These are phyloP conservation scores for Laodelphax striatellus DNA, from an alignment of 1,140 invertebrate genomes.

Conservation along the genomic window DNA sequence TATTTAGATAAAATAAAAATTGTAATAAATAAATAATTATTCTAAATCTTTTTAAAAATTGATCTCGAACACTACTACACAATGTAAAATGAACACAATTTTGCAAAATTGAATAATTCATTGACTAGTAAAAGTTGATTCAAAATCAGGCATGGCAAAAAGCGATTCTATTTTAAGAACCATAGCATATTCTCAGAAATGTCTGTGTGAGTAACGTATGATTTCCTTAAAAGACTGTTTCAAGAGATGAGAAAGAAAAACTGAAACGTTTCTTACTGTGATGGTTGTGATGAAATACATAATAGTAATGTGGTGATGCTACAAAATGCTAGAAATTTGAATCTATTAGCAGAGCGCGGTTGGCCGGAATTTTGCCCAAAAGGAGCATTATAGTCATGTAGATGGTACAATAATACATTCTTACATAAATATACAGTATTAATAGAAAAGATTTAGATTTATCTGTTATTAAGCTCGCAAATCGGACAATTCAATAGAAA, in stretches of 20 bases:
- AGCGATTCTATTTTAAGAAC: too few relatives aligned
- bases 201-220: background rate
- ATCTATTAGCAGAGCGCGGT: background rate
- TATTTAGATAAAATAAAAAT: too few relatives aligned
- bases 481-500: conserved; percentile 11
- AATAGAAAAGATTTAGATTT: conserved; percentile 10
- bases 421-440: conserved; percentile 10
- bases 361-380: conserved; percentile 8
- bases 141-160: too few relatives aligned
- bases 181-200: background rate
- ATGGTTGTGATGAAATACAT: background rate
- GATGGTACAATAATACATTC: conserved; percentile 6
- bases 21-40: too few relatives aligned
- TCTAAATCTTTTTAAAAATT: too few relatives aligned
- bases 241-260: background rate
- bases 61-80: too few relatives aligned
- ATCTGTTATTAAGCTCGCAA: conserved; percentile 10
- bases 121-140: background rate
- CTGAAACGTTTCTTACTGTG: conserved; percentile 5
- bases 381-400: conserved; percentile 1
- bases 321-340: background rate
- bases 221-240: conserved; percentile 1
- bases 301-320: background rate
- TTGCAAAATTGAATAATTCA: background rate
- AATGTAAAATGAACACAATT: background rate